A percentile compares a stretch with the other conserved stretches of the same genome.
Evolutionary conservation across 2,888 invertebrate species (phyloP).

Genomic region (Hirtodrosophila confusa): DNA sequence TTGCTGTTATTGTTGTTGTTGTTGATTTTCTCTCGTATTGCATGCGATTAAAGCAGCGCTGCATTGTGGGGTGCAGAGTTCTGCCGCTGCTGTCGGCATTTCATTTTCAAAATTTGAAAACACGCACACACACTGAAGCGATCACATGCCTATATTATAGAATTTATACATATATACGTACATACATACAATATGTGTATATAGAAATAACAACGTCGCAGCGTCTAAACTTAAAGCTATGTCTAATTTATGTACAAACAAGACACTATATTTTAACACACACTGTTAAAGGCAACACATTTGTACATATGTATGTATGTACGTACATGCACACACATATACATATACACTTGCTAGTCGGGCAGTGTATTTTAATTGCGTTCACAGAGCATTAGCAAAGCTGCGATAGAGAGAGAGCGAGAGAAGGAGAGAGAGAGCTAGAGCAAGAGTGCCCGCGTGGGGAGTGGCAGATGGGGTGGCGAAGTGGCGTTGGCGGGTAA

Average conservation of each 20-base stretch:
- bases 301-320: slow-evolving; percentile 21
- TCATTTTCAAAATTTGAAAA: slow-evolving; percentile 40
- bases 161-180: slow-evolving; percentile 30
- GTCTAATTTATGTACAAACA: slow-evolving; percentile 77
- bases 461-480: slow-evolving; percentile 55
- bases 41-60: slow-evolving; percentile 44
- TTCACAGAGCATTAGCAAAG: slow-evolving; percentile 55
- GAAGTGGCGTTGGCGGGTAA: slow-evolving; percentile 45
- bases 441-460: slow-evolving; percentile 23
- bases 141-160: slow-evolving; percentile 59
- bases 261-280: slow-evolving; percentile 71
- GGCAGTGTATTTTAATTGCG: slow-evolving; percentile 69
- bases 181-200: slow-evolving; percentile 25
- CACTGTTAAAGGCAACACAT: slow-evolving; percentile 11
- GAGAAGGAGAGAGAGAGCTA: slow-evolving; percentile 8
- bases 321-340: slow-evolving; percentile 27
- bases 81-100: slow-evolving; percentile 34
- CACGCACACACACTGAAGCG: slow-evolving; percentile 15
- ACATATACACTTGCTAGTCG: slow-evolving; percentile 27
- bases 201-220: slow-evolving; percentile 59
- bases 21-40: slow-evolving; percentile 9
- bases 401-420: slow-evolving; percentile 13
- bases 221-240: slow-evolving; percentile 63
- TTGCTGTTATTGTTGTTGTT: slow-evolving; percentile 11
- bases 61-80: slow-evolving; percentile 31